Evolutionary conservation across 1,140 invertebrate genomes (phyloP).

Genomic region (Achroia grisella): DNA sequence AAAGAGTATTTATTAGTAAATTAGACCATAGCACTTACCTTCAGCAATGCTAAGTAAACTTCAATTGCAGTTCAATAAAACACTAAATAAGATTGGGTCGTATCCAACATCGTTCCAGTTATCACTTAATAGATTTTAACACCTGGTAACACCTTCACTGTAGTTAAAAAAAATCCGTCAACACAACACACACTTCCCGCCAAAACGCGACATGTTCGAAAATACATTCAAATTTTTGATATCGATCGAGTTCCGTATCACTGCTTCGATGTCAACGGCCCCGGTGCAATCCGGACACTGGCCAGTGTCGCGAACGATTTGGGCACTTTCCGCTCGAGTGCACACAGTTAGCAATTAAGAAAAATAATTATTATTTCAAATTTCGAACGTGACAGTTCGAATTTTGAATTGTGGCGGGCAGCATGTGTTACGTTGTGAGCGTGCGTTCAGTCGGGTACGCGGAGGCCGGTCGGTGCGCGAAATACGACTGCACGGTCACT

Average conservation of each 20-base stretch:
- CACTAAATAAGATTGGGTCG: constrained; percentile 53
- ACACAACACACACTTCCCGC: constrained; percentile 51
- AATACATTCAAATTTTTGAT: constrained; percentile 26
- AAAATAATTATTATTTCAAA: constrained; percentile 39
- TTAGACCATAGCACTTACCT: constrained; percentile 3
- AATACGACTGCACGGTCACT: constrained; percentile 53
- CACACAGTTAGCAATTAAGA: constrained; percentile 41
- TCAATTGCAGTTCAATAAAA: constrained; percentile 10
- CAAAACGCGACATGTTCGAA: constrained; percentile 44
- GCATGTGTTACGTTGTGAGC: constrained; percentile 45
- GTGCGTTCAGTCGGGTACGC: constrained; percentile 51
- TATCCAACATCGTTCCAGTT: constrained; percentile 59
- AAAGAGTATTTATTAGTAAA: constrained; percentile 3
- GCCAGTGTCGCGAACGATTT: constrained; percentile 38
- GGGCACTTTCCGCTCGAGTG: constrained; percentile 42
- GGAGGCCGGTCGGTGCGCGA: constrained; percentile 54
- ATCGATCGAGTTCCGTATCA: constrained; percentile 28
- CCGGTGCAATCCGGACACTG: constrained; percentile 56
- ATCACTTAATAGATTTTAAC: constrained; percentile 42
- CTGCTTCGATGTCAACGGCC: constrained; percentile 51
- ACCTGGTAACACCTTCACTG: constrained; percentile 51
- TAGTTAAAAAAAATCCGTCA: constrained; percentile 35
- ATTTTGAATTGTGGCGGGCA: constrained; percentile 64
- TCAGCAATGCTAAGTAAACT: constrained; percentile 3
- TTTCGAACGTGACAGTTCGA: constrained; percentile 34